phyloP scores from a whole-genome alignment of 2,113 vertebrate genomes.

The Cyphomyrus discorhynchus region DNA sequence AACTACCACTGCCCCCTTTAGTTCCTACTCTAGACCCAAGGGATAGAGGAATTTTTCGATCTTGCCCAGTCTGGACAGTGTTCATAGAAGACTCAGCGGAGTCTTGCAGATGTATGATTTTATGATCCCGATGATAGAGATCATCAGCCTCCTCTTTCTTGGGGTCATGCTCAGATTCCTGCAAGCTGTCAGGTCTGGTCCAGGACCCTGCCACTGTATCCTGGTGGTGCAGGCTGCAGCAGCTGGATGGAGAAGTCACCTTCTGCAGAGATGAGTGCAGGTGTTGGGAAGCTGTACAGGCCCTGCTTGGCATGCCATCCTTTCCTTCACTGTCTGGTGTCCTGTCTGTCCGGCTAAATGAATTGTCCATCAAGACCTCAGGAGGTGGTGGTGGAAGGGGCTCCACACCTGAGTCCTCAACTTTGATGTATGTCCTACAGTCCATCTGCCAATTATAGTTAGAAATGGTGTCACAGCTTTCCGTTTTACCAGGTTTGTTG shows the following conservation, averaged over 20 bases:
- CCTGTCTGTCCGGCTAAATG: slow-evolving; percentile 43
- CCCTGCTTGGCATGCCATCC: background rate
- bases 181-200: slow-evolving; percentile 52
- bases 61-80: slow-evolving; percentile 16
- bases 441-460: slow-evolving; percentile 49
- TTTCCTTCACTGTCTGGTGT: slow-evolving; percentile 12
- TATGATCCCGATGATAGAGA: slow-evolving; percentile 57
- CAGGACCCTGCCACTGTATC: background rate
- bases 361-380: slow-evolving; percentile 77
- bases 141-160: slow-evolving; percentile 43
- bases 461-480: slow-evolving; percentile 29
- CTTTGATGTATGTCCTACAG: slow-evolving; percentile 22
- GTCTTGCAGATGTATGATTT: slow-evolving; percentile 61
- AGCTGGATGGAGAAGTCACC: slow-evolving; percentile 65
- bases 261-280: slow-evolving; percentile 64
- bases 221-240: slow-evolving; percentile 33
- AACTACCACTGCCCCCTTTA: slow-evolving; percentile 25
- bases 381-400: slow-evolving; percentile 78
- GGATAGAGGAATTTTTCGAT: slow-evolving; percentile 28
- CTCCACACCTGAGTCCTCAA: slow-evolving; percentile 55
- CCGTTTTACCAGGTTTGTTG: slow-evolving; percentile 41
- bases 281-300: slow-evolving; percentile 47
- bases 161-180: slow-evolving; percentile 42
- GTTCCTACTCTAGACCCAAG: slow-evolving; percentile 29
- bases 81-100: slow-evolving; percentile 36